Base-by-base conservation (phyloP, 30 jellyfish, hydroid and myxozoan species). In the Cassiopea xamachana region DNA sequence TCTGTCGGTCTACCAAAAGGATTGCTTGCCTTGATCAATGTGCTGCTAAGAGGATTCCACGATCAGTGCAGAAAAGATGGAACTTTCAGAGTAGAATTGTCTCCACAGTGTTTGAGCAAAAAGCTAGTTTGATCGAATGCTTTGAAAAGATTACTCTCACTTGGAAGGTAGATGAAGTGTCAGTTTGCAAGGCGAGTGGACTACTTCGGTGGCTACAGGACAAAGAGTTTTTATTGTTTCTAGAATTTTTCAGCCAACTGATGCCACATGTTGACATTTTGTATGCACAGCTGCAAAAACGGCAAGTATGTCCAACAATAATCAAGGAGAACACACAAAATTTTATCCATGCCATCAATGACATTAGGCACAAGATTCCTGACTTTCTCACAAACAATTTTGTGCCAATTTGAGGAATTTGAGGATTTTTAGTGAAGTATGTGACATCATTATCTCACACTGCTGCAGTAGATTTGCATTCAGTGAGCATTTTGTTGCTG, bases 201-300 rank as follows among this genome's bases (percentile, higher is more conserved):
- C 84, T 89, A 19, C 58, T 81, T 10, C 68, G 69, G n/a, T 81
- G 85, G 79, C 89, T 82, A 5, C 69, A 49, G 81, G 96, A 89
- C 80, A 80, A 60, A 80, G 83, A 69, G 44, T 80, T 89, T 60
- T 50, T 9, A 51, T 43, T 8, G 46, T 80, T 15, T 80, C 86
- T 89, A 48, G 76, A 64, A 46, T 69, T 78, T 39, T 89, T 89
- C 81, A 49, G 60, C 55, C 67, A 71, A 84, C 15, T 79, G 64
- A 64, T 89, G 73, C 87, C 84, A 64, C 87, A 79, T 43, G 77
- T 73, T n/a, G 80, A 71, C 3, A 71, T 43, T 6, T 71, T 88
- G 47, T 88, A 60, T 79, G 69, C 91, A 15, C 90, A 79, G 51
- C 82, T 89, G 67, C 96, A 89, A 49, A 89, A 89, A 50, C 79